phyloP scores from a whole-genome alignment of 2,113 vertebrate species.

The Prunella fulvescens region DNA sequence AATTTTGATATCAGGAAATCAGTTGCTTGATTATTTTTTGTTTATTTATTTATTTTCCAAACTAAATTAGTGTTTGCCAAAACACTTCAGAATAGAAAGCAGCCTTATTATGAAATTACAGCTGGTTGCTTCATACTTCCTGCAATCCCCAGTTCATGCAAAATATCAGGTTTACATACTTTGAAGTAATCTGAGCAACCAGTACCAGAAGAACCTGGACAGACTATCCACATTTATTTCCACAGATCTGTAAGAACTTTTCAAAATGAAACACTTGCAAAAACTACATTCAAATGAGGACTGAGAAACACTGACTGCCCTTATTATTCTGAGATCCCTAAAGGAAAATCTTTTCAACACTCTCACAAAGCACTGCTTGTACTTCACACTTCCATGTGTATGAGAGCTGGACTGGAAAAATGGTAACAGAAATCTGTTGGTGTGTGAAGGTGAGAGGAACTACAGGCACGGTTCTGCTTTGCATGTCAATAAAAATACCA shows the following conservation, averaged over 20 bases:
- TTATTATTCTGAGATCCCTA: background rate
- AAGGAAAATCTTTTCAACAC: background rate
- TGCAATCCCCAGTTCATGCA: background rate
- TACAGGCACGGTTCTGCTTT: background rate
- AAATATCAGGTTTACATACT: background rate
- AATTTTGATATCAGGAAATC: slow-evolving; percentile 51
- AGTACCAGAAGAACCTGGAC: background rate
- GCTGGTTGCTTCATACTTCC: background rate
- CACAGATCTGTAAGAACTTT: background rate
- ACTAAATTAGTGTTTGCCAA: slow-evolving; percentile 6
- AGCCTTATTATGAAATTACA: slow-evolving; percentile 2
- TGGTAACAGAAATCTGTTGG: background rate
- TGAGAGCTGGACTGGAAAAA: background rate
- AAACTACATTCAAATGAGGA: background rate
- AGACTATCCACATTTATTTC: background rate
- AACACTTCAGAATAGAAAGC: slow-evolving; percentile 1
- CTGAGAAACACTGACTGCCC: background rate
- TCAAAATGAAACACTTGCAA: background rate
- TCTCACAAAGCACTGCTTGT: background rate
- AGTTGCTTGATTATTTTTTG: slow-evolving; percentile 22
- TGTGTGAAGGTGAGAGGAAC: background rate
- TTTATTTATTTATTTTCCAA: slow-evolving; percentile 27
- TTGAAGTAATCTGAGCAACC: background rate
- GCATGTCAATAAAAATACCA: background rate
- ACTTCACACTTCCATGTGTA: background rate